These are phyloP conservation scores for Ellobius talpinus DNA, from an alignment of 2,113 vertebrate species.

Conservation along the genomic window DNA sequence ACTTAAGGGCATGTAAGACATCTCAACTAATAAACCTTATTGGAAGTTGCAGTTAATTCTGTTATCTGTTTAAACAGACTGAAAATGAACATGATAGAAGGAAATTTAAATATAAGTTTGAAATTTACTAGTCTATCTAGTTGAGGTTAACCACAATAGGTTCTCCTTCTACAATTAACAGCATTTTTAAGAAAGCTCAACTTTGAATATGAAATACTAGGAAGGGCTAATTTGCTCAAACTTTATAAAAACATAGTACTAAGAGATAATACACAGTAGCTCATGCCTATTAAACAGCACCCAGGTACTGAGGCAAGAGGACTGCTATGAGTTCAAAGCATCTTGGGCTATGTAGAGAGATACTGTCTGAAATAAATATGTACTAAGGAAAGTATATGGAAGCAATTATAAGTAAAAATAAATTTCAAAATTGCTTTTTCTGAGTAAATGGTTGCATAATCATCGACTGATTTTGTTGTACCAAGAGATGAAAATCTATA, in stretches of 20 bases:
- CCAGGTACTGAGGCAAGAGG: neutral
- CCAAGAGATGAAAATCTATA: neutral
- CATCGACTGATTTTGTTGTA: neutral
- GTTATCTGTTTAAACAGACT: neutral
- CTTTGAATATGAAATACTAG: neutral
- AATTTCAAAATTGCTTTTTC: neutral
- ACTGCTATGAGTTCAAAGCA: neutral
- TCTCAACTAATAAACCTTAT: neutral
- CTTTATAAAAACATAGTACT: neutral
- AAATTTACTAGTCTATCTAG: neutral
- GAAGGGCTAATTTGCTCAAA: neutral
- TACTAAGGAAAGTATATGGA: neutral
- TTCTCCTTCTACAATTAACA: neutral
- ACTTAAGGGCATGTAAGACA: neutral
- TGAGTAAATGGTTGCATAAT: slow-evolving; percentile 2
- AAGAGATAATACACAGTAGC: neutral
- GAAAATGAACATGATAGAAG: neutral
- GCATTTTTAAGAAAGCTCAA: neutral
- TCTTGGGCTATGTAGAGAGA: neutral
- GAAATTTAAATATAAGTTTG: neutral
- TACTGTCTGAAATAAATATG: neutral
- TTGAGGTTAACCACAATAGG: neutral
- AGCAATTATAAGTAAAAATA: neutral
- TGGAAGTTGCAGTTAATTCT: neutral
- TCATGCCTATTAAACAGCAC: neutral